Base-by-base conservation (phyloP, 2,797 vertebrate genomes). In the Pogonophryne albipinna region DNA sequence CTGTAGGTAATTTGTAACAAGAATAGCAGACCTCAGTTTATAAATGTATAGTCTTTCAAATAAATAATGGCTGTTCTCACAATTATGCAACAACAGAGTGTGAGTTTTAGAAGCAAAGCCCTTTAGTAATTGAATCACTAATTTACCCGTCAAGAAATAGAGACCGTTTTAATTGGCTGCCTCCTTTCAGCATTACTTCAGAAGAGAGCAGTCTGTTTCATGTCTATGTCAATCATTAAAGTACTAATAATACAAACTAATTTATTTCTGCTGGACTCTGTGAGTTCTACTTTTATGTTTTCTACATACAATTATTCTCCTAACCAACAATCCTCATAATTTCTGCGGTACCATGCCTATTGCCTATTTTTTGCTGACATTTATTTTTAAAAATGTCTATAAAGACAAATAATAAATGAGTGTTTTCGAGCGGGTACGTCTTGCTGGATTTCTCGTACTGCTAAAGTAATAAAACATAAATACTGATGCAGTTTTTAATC, bases 11-110 rank as follows among this genome's bases (percentile, higher is more conserved):
- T 9, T 20, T 44, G 1, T 8, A 44, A 52, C 34, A 4, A 51
- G 17, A 57, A 19, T 17, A 46, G 7, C 76, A 23, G 74, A 16
- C n/a, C 23, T 59, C 15, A 27, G 42, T 58, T 47, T 11, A 8
- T 53, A 61, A 59, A 8, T 64, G 19, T 9, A 72, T 42, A 10
- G 31, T 83, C 62, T 45, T 20, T 41, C 49, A 74, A 27, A 20
- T 3, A 59, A 19, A 11, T 11, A 56, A 38, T 65, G 53, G 3
- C 27, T 27, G 1, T 55, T 19, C 34, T 50, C 19, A 57, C 20
- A 46, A 20, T 47, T 34, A 46, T 31, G 23, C 19, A 57, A 66
- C n/a, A 67, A 67, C 67, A 4, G 2, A 4, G 6, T 57, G 6
- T 56, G 16, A 20, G 55, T 51, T 74, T 59, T 53, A 45, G 16